A percentile compares a stretch with the other conserved stretches of the same genome.
phyloP scores from a whole-genome alignment of 2,113 vertebrate genomes.

The Microtus richardsoni region DNA sequence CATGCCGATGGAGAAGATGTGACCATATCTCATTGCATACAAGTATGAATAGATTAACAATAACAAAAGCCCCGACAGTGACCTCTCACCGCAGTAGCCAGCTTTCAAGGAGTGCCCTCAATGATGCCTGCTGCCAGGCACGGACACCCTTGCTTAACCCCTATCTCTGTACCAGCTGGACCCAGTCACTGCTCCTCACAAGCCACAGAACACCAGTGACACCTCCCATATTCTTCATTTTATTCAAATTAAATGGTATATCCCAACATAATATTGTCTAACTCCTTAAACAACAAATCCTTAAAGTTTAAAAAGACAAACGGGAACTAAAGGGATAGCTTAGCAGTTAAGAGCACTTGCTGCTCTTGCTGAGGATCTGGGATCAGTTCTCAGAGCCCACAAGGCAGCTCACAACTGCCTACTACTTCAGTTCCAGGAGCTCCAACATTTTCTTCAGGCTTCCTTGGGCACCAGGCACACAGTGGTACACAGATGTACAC shows the following conservation, averaged over 20 bases:
- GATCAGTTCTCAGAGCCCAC: too few relatives aligned
- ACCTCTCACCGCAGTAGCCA: background rate
- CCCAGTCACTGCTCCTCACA: background rate
- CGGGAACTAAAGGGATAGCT: background rate
- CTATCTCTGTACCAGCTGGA: background rate
- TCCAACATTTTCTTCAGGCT: background rate
- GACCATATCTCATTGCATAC: background rate
- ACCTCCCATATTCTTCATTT: background rate
- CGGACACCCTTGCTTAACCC: background rate
- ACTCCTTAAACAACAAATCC: constrained; percentile 28
- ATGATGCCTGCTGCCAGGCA: background rate
- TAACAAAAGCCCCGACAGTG: background rate
- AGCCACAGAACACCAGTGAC: background rate
- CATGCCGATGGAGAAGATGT: background rate
- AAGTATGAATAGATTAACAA: background rate
- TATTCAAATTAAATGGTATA: constrained; percentile 21
- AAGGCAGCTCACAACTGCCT: background rate
- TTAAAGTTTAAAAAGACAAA: constrained; percentile 58
- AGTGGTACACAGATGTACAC: background rate
- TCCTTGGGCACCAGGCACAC: background rate
- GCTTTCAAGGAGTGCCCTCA: background rate
- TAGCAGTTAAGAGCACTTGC: background rate
- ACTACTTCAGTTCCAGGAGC: background rate
- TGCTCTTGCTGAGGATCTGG: background rate
- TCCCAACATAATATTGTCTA: background rate